These are phyloP conservation scores for Yponomeuta evonymella DNA, from an alignment of 2,888 invertebrate species.

Conservation along the genomic window DNA sequence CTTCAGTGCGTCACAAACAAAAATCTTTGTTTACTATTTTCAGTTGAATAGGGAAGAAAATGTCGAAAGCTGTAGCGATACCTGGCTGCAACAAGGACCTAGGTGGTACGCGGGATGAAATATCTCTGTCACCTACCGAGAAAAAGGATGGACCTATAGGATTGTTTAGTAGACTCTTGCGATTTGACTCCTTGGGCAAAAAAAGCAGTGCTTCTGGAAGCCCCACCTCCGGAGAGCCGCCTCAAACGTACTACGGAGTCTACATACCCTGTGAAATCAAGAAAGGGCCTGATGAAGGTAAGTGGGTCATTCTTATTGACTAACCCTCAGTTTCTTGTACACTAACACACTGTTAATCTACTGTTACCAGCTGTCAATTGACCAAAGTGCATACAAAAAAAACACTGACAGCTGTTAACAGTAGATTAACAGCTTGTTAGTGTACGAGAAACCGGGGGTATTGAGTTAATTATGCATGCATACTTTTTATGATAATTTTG, in stretches of 20 bases:
- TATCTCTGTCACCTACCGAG: constrained; percentile 54
- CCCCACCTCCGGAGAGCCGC: constrained; percentile 47
- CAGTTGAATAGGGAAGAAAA: constrained; percentile 40
- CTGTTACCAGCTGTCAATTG: too few relatives aligned
- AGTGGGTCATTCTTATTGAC: constrained; percentile 16
- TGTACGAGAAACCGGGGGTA: too few relatives aligned
- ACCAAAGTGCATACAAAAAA: too few relatives aligned
- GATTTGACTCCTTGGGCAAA: constrained; percentile 55
- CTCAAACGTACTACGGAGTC: constrained; percentile 63
- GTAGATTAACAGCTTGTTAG: too few relatives aligned
- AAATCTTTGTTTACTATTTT: constrained; percentile 62
- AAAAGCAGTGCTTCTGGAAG: constrained; percentile 42
- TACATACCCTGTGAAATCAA: constrained; percentile 73
- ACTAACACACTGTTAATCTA: too few relatives aligned
- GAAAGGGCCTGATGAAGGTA: constrained; percentile 71
- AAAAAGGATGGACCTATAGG: constrained; percentile 61
- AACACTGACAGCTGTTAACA: too few relatives aligned
- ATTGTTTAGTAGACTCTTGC: constrained; percentile 54
- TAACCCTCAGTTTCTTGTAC: too few relatives aligned
- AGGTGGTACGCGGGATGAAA: constrained; percentile 55
- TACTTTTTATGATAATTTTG: background rate
- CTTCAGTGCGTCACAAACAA: constrained; percentile 66
- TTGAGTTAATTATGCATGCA: background rate
- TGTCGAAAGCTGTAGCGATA: constrained; percentile 66
- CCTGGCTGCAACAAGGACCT: constrained; percentile 60